Percentiles rank a stretch among this genome's conserved stretches.
Conservation (phyloP, 1,140 invertebrate species). For the Papilio machaon region DNA sequence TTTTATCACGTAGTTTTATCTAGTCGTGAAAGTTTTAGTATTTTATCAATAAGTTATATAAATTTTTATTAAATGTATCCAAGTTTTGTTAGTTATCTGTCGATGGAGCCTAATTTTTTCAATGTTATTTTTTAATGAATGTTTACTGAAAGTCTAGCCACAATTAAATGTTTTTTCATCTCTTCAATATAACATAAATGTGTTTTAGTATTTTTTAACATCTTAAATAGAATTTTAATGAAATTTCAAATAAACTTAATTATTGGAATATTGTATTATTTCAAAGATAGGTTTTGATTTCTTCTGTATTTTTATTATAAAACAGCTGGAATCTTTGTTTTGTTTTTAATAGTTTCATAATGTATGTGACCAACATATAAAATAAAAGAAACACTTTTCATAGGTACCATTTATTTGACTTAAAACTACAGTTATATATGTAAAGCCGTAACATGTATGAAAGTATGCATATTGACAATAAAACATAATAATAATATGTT, state of each 20-base stretch:
- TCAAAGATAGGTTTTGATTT: not conserved
- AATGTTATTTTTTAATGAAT: not conserved
- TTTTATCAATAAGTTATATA: not conserved
- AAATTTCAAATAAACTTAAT: conserved; percentile 29
- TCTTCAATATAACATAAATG: not conserved
- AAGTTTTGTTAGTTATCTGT: not conserved
- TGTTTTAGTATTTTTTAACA: conserved; percentile 25
- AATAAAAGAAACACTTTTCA: conserved; percentile 25
- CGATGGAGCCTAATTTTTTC: not conserved
- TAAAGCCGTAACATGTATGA: conserved; percentile 64
- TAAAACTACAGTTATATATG: conserved; percentile 65
- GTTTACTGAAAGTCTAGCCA: not conserved
- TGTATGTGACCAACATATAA: not conserved
- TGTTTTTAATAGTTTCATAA: not conserved
- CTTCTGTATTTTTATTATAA: not conserved
- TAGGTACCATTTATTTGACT: conserved; percentile 66
- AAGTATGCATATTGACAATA: conserved; percentile 52
- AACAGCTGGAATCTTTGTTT: not conserved
- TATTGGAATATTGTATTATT: conserved; percentile 1
- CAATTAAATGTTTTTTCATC: not conserved
- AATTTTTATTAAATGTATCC: conserved; percentile 15
- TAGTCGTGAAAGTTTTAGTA: conserved; percentile 23
- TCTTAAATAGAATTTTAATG: conserved; percentile 17
- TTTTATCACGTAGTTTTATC: conserved; percentile 23
- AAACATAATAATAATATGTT: conserved; percentile 43